These are phyloP conservation scores for Brachionus paranguensis DNA, from an alignment of 1,140 invertebrate genomes.

Conservation along the genomic window DNA sequence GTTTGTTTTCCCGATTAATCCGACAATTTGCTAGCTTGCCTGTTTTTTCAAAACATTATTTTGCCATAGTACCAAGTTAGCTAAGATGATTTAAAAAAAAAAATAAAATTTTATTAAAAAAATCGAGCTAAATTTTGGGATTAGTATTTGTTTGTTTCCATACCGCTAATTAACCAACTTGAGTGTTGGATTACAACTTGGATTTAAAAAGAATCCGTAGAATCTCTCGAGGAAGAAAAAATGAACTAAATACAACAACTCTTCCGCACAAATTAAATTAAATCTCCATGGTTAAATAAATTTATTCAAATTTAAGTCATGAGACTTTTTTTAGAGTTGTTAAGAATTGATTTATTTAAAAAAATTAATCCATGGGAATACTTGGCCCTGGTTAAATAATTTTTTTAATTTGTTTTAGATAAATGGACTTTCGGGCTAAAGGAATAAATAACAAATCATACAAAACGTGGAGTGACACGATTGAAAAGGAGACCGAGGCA, in stretches of 20 bases:
- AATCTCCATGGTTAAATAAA: not conserved
- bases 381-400: not conserved
- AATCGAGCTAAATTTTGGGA: not conserved
- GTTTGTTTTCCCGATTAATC: not conserved
- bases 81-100: not conserved
- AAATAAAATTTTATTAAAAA: not conserved
- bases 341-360: not conserved
- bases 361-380: not conserved
- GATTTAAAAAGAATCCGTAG: not conserved
- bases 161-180: not conserved
- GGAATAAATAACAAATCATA: slow-evolving; percentile 33
- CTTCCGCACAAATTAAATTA: not conserved
- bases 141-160: not conserved
- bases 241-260: not conserved
- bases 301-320: not conserved
- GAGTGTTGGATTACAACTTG: not conserved
- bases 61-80: not conserved
- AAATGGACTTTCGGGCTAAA: slow-evolving; percentile 37
- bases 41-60: not conserved
- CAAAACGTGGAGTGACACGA: slow-evolving; percentile 31
- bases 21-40: not conserved
- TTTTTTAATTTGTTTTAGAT: not conserved
- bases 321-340: not conserved
- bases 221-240: not conserved
- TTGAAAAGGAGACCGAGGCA: slow-evolving; percentile 22